A percentile compares a stretch with the other conserved stretches of the same genome.
These are phyloP conservation scores for Picus viridis DNA, from an alignment of 2,797 vertebrate genomes.

Conservation along the genomic window DNA sequence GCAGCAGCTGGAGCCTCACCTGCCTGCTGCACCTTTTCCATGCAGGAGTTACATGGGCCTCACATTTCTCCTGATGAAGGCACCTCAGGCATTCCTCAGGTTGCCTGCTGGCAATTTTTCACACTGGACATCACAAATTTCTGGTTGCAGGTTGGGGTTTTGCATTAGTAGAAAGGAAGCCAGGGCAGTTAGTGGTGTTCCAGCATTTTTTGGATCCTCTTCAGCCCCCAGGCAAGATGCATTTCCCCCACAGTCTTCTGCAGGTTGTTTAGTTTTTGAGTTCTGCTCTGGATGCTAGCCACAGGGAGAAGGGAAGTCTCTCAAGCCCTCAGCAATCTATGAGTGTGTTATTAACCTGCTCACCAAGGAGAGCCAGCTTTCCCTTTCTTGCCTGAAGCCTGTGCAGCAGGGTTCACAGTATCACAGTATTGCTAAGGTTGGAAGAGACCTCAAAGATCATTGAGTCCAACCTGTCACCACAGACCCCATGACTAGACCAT, in stretches of 20 bases:
- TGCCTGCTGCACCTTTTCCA: neutral
- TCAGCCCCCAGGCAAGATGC: neutral
- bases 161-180: neutral
- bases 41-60: neutral
- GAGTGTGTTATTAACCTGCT: rapidly evolving
- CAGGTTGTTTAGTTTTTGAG: neutral
- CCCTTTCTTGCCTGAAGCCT: neutral
- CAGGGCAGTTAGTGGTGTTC: neutral
- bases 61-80: neutral
- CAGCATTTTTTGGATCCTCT: neutral
- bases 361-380: neutral
- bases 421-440: no score
- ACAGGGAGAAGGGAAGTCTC: neutral
- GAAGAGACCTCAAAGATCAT: no score
- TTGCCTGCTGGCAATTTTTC: neutral
- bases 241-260: neutral
- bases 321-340: neutral
- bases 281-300: neutral
- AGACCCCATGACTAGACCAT: no score
- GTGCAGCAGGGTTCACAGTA: neutral
- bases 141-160: neutral
- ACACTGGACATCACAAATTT: neutral
- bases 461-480: no score
- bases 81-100: neutral
- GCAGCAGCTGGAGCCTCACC: neutral